phyloP scores from a whole-genome alignment of 2,113 vertebrate species.

The Mola mola region DNA sequence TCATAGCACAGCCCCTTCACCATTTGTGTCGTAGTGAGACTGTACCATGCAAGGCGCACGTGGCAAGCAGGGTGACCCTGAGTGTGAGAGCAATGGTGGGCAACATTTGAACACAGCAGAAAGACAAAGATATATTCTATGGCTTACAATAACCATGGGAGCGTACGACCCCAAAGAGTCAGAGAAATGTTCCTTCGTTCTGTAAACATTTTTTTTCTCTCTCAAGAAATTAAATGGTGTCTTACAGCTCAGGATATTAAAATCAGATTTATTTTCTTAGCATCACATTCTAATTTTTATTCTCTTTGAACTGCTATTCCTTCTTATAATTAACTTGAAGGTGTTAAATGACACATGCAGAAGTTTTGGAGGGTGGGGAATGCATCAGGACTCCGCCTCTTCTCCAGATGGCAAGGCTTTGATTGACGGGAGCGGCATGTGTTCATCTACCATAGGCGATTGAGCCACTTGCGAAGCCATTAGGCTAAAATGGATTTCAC shows the following conservation, averaged over 20 bases:
- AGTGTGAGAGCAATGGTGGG: slow-evolving; percentile 36
- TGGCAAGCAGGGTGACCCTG: slow-evolving; percentile 69
- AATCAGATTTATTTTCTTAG: background rate
- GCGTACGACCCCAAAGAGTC: background rate
- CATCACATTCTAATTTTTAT: background rate
- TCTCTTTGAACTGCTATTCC: background rate
- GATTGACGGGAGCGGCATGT: slow-evolving; percentile 74
- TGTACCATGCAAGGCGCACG: slow-evolving; percentile 58
- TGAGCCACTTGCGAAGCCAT: slow-evolving; percentile 15
- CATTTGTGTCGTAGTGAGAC: background rate
- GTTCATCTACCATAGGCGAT: slow-evolving; percentile 28
- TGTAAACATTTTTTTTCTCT: background rate
- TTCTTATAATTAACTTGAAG: slow-evolving; percentile 3
- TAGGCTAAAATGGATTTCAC: background rate
- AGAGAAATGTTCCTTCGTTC: background rate
- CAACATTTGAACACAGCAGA: background rate
- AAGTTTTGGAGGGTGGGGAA: slow-evolving; percentile 34
- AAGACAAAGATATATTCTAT: background rate
- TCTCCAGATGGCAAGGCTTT: slow-evolving; percentile 43
- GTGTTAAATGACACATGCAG: slow-evolving; percentile 33
- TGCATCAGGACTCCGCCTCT: slow-evolving; percentile 44
- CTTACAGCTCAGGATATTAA: background rate
- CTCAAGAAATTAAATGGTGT: background rate
- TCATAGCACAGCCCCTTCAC: background rate
- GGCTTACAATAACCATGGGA: too few species aligned